Conservation (phyloP, 2,888 invertebrate species). For the Athetis lepigone region DNA sequence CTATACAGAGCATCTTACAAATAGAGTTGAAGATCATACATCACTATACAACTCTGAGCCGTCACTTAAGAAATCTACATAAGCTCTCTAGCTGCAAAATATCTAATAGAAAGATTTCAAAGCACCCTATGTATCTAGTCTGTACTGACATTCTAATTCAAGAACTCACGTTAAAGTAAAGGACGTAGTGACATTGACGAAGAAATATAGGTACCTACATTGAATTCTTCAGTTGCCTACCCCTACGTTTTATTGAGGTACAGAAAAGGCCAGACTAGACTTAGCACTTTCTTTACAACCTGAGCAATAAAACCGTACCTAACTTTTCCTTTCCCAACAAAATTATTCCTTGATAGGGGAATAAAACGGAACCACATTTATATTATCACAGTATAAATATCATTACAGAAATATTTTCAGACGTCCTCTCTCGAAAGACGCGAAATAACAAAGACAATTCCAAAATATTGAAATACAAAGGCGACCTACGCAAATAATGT, state of each 20-base stretch:
- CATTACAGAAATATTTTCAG: slow-evolving; percentile 35
- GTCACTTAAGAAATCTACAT: slow-evolving; percentile 55
- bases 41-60: slow-evolving; percentile 46
- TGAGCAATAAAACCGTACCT: slow-evolving; percentile 48
- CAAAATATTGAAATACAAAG: slow-evolving; percentile 61
- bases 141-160: slow-evolving; percentile 38
- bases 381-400: slow-evolving; percentile 46
- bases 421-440: slow-evolving; percentile 13
- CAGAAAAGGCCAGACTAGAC: slow-evolving; percentile 48
- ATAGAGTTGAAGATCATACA: slow-evolving; percentile 32
- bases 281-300: slow-evolving; percentile 58
- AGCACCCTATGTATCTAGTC: slow-evolving; percentile 45
- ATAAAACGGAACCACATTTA: slow-evolving; percentile 30
- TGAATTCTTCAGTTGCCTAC: slow-evolving; percentile 48
- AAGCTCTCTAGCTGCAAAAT: slow-evolving; percentile 39
- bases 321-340: slow-evolving; percentile 39
- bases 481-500: slow-evolving; percentile 61
- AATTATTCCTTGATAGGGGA: slow-evolving; percentile 40
- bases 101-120: slow-evolving; percentile 61
- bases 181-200: slow-evolving; percentile 56
- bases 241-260: slow-evolving; percentile 52
- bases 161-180: slow-evolving; percentile 43
- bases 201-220: slow-evolving; percentile 52
- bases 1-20: too few relatives aligned
- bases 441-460: slow-evolving; percentile 57